Conservation (phyloP, 2,797 vertebrate genomes). For the Discoglossus pictus region DNA sequence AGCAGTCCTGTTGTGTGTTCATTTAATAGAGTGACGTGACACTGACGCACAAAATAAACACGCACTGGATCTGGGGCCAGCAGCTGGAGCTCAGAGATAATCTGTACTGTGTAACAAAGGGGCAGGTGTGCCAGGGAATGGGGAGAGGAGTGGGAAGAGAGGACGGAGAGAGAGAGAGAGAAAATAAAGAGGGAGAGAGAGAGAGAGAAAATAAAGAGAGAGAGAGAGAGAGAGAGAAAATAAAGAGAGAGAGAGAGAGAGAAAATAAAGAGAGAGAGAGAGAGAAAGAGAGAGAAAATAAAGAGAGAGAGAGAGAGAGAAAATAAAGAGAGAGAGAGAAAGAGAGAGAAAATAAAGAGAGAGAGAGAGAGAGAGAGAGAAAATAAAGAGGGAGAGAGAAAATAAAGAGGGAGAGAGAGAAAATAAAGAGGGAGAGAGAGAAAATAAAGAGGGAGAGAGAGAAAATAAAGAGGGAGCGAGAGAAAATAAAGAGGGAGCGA, state of each 20-base stretch:
- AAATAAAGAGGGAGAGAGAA: not conserved
- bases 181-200: not conserved
- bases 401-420: not conserved
- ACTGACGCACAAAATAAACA: not conserved
- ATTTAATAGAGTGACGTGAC: no score
- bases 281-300: not conserved
- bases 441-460: not conserved
- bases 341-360: not conserved
- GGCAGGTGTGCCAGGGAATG: no score
- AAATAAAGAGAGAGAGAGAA: not conserved
- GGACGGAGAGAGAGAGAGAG: not conserved
- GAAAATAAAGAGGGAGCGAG: not conserved
- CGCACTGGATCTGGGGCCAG: not conserved
- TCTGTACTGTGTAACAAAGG: constrained; percentile 15
- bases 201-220: not conserved
- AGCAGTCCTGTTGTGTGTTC: no score
- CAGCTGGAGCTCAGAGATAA: not conserved
- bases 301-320: not conserved
- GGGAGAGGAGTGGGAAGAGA: no score
- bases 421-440: not conserved
- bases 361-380: not conserved
- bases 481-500: not conserved
- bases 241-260: not conserved
- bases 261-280: not conserved
- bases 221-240: not conserved